Conservation (phyloP, 2,888 invertebrate genomes). For the Thysanoteuthis rhombus region DNA sequence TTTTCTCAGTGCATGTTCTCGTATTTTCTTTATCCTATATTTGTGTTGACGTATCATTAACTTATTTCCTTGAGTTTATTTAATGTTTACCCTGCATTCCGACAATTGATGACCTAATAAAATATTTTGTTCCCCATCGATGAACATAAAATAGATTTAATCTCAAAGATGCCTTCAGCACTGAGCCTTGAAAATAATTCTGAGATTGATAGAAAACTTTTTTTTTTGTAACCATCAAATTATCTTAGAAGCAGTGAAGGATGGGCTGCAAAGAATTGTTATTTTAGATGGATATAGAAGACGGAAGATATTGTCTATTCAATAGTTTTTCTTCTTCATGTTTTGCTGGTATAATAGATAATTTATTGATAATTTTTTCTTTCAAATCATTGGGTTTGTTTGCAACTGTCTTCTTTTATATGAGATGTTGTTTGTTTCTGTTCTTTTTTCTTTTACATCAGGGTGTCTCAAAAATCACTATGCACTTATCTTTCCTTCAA, state of each 20-base stretch:
- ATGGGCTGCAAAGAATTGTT: neutral
- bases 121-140: neutral
- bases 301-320: neutral
- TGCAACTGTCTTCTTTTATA: too few relatives aligned
- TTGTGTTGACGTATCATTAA: neutral
- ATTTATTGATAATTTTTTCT: too few relatives aligned
- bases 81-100: neutral
- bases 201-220: neutral
- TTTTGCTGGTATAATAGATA: too few relatives aligned
- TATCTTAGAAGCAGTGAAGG: neutral
- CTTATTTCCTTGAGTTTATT: neutral
- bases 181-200: neutral
- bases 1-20: neutral
- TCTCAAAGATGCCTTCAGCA: neutral
- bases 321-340: neutral
- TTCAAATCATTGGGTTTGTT: too few relatives aligned
- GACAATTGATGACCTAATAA: neutral
- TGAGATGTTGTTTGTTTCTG: too few relatives aligned
- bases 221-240: neutral
- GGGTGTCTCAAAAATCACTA: too few relatives aligned
- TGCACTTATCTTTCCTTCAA: too few relatives aligned
- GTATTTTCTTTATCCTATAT: neutral
- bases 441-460: too few relatives aligned
- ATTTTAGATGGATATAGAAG: neutral
- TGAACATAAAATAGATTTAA: neutral